These are phyloP conservation scores for Halichoeres trimaculatus DNA, from an alignment of 2,113 vertebrate genomes.

Conservation along the genomic window DNA sequence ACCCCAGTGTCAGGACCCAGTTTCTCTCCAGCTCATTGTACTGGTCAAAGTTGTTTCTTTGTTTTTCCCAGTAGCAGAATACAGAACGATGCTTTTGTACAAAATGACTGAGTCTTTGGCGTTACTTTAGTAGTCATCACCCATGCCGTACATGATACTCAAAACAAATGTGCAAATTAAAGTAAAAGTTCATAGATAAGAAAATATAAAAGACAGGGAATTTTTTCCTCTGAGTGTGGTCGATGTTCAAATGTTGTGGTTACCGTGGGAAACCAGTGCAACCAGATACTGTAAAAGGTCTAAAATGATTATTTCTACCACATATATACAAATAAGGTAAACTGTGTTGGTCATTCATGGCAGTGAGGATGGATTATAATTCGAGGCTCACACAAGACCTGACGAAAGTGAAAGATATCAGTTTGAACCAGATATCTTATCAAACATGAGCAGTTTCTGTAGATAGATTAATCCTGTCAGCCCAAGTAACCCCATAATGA, in stretches of 20 bases:
- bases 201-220: constrained; percentile 23
- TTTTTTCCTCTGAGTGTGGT: constrained; percentile 7
- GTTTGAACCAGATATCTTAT: constrained; percentile 34
- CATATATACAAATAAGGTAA: background rate
- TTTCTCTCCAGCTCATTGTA: constrained; percentile 49
- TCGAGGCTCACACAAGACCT: constrained; percentile 13
- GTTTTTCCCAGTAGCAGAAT: constrained; percentile 39
- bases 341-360: too few relatives aligned
- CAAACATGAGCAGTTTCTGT: constrained; percentile 8
- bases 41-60: constrained; percentile 53
- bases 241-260: background rate
- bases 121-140: constrained; percentile 64
- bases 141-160: constrained; percentile 74
- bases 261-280: background rate
- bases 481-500: constrained; percentile 21
- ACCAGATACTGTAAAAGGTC: background rate
- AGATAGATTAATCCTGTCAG: too few relatives aligned
- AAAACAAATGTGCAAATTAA: constrained; percentile 81
- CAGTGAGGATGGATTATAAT: too few relatives aligned
- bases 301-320: background rate
- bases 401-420: constrained; percentile 24
- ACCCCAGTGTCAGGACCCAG: constrained; percentile 49
- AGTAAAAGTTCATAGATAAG: constrained; percentile 48
- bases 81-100: constrained; percentile 39
- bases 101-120: constrained; percentile 25